phyloP scores from a whole-genome alignment of 2,113 vertebrate genomes.

The Gallinago undulata region DNA sequence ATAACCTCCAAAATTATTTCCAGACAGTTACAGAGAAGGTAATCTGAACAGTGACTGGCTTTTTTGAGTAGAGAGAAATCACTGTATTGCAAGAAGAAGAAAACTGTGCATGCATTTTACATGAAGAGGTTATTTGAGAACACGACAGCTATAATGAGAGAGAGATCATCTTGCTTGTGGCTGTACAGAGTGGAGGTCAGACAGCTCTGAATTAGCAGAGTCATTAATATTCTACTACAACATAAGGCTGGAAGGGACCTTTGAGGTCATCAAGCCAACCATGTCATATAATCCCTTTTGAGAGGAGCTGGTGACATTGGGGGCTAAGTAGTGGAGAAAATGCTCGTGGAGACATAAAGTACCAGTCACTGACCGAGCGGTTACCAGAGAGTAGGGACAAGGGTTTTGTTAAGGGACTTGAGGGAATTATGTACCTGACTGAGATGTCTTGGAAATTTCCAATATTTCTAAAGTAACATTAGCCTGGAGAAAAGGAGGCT shows the following conservation, averaged over 20 bases:
- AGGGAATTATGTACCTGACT: not conserved
- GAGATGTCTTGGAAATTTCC: not conserved
- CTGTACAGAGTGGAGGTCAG: constrained; percentile 44
- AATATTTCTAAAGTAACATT: not conserved
- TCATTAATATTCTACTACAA: constrained; percentile 64
- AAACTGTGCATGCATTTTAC: constrained; percentile 39
- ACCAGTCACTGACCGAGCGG: not conserved
- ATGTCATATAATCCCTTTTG: constrained; percentile 44
- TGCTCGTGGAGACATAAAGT: not conserved
- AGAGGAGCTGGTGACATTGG: constrained; percentile 23
- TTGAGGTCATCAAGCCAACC: constrained; percentile 52
- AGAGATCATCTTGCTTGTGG: constrained; percentile 50
- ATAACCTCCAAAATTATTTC: not conserved
- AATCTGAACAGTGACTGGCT: not conserved
- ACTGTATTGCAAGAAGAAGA: not conserved
- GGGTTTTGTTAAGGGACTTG: not conserved
- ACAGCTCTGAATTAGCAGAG: constrained; percentile 55
- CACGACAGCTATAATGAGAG: constrained; percentile 21
- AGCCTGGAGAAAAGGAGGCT: not conserved
- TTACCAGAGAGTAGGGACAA: not conserved
- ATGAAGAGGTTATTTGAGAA: constrained; percentile 57
- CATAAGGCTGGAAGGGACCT: constrained; percentile 55
- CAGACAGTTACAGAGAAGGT: not conserved
- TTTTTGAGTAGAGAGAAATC: not conserved
- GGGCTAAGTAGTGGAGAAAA: not conserved